Base-by-base conservation (phyloP, 1,140 invertebrate genomes). In the Lanistes nyassanus region DNA sequence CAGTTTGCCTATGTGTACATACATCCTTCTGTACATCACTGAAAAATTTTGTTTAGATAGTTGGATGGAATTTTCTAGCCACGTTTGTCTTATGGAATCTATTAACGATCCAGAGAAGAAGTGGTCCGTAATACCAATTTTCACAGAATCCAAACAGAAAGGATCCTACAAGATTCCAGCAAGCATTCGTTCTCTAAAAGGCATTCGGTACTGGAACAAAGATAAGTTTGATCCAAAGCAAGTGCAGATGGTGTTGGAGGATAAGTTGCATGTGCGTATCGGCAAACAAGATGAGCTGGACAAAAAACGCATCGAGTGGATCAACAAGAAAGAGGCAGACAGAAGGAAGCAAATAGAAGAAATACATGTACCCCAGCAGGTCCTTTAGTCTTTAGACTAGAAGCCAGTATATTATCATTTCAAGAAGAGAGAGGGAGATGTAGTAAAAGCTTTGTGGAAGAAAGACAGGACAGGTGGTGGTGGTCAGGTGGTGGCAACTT, bases 81-180 rank as follows among this genome's bases (percentile, higher is more conserved):
- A 70, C 1, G 36, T 51, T 16, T 51, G n/a, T 23, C 29, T 70
- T 16, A 56, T 56, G 53, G n/a, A 56, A 34, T 29, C 68, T 19
- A 70, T 70, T 23, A 21, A 56, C 29, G 55, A 34, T 36, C 0
- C 9, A 34, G 68, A 70, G 26, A 55, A 29, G 3, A 31, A 55
- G 21, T 70, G 68, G 68, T 70, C 51, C 4, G 68, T 70, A 3
- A 36, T 70, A 2, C 68, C 68, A 9, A 70, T 70, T 11, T 70
- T 70, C n/a, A 70, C 68, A 16, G 68, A 56, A 56, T 36, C 68
- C 2, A 70, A 56, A 36, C 3, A 55, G 9, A 53, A 55, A 23
- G 9, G 6, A 29, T 19, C 68, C 0, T 70, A 56, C 47, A 55
- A 36, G 11, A 36, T 70, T 5, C 68, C 68, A 21, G 26, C 68